Evolutionary conservation across 2,888 invertebrate species (phyloP), one percentile per base, ranked within the genome.

Genomic region (Noctua janthina): DNA sequence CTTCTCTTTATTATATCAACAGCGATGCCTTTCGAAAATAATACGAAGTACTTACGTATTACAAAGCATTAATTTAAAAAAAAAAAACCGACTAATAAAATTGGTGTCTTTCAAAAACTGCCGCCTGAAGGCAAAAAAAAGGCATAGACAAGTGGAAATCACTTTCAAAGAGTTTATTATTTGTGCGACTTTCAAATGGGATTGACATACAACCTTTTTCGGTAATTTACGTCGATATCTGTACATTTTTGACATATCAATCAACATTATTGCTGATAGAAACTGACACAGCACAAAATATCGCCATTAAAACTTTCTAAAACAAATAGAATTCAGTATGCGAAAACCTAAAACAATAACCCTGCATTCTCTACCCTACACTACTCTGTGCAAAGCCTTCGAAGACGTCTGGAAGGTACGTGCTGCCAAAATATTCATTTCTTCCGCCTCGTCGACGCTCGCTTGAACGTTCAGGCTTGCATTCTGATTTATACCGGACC

Each of bases 361-460:
- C 3, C 0, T 1, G 56, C 15, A 43, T 1, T 23, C 81, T 87
- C 87, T 81, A 64, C 46, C 1, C 15, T 2, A 13, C 15, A 64
- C 39, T 86, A 73, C 87, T 85, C 86, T 86, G 79, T 82, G 69
- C n/a, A 66, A 68, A 81, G 72, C 75, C 85, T 91, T 91, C 85
- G 90, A 92, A 93, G 92, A 91, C 90, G 88, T 88, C 88, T 90
- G 89, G 81, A 84, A 75, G 88, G 90, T 90, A 88, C 91, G 91
- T 91, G 92, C 91, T 92, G 91, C 92, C 93, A 91, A 94, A 95
- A 95, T 94, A 95, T 95, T 95, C 94, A 94, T 95, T 95, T 95
- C 92, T 93, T 93, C 91, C 93, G 91, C 78, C 68, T 78, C 92
- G 86, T 86, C 92, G 91, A 83, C 92, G 92, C 94, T 85, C 85